Evolutionary conservation across 2,113 vertebrate genomes (phyloP).

Genomic region (Suncus etruscus): DNA sequence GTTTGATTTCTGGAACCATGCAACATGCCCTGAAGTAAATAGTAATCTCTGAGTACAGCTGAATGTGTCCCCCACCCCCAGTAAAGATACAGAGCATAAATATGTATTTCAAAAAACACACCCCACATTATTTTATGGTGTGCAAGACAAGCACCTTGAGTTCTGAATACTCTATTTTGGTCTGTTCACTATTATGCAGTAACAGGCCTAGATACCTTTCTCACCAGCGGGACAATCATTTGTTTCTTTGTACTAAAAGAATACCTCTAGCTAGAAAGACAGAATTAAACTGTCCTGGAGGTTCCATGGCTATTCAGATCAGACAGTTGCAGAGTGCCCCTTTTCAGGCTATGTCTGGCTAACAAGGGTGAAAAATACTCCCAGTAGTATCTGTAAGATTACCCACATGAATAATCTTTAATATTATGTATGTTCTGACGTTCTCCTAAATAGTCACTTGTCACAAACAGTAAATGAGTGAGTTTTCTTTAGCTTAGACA

Average conservation of each 20-base stretch:
- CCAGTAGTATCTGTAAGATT: background rate
- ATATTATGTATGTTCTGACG: background rate
- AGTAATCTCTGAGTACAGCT: no score
- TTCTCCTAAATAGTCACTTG: background rate
- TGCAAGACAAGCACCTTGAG: no score
- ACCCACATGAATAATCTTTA: background rate
- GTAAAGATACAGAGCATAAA: no score
- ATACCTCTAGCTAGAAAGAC: background rate
- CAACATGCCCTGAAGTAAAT: no score
- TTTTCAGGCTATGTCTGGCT: background rate
- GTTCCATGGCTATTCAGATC: background rate
- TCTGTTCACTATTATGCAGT: no score
- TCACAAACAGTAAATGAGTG: constrained; percentile 1
- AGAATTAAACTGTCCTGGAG: background rate
- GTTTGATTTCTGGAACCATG: no score
- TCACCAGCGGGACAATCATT: no score
- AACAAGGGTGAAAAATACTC: background rate
- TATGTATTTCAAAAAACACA: no score
- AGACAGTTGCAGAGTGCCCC: background rate
- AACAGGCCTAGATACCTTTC: no score
- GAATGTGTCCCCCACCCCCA: no score
- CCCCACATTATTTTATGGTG: no score
- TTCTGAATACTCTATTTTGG: no score
- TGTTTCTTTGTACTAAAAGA: background rate
- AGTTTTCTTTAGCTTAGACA: background rate